Conservation (phyloP, 2,797 vertebrate species). For the Brachyrhaphis roseni region DNA sequence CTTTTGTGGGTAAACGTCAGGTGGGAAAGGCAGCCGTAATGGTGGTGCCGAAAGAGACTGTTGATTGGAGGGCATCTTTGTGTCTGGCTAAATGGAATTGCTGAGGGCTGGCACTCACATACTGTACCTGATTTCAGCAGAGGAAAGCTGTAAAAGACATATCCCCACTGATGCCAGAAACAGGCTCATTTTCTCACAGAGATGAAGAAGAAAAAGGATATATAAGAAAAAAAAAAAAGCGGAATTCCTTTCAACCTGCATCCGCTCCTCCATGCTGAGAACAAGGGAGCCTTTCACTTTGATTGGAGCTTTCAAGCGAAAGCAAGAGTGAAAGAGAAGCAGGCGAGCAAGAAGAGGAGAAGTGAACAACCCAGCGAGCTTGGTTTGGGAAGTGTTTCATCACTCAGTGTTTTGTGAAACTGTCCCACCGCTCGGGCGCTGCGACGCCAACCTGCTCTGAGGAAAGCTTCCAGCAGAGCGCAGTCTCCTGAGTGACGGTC, state of each 20-base stretch:
- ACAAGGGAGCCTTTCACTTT: constrained; percentile 64
- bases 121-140: constrained; percentile 48
- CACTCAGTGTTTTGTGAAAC: constrained; percentile 63
- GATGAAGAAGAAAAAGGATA: constrained; percentile 34
- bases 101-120: constrained; percentile 46
- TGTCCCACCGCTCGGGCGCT: constrained; percentile 61
- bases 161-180: constrained; percentile 52
- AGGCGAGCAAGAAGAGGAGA: constrained; percentile 43
- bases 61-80: constrained; percentile 38
- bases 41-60: constrained; percentile 2
- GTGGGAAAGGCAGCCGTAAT: constrained; percentile 24
- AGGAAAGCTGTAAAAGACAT: constrained; percentile 49
- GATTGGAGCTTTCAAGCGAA: constrained; percentile 56
- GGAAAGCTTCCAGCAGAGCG: constrained; percentile 66
- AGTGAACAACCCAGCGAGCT: constrained; percentile 44
- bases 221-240: constrained; percentile 32
- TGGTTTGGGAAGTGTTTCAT: constrained; percentile 66
- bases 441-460: constrained; percentile 63
- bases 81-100: constrained; percentile 52
- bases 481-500: constrained; percentile 56
- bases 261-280: constrained; percentile 58
- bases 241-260: constrained; percentile 65
- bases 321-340: constrained; percentile 44
- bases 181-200: constrained; percentile 58
- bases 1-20: constrained; percentile 27